phyloP scores from a whole-genome alignment of 2,797 vertebrate species.

The Malacoraja senta region DNA sequence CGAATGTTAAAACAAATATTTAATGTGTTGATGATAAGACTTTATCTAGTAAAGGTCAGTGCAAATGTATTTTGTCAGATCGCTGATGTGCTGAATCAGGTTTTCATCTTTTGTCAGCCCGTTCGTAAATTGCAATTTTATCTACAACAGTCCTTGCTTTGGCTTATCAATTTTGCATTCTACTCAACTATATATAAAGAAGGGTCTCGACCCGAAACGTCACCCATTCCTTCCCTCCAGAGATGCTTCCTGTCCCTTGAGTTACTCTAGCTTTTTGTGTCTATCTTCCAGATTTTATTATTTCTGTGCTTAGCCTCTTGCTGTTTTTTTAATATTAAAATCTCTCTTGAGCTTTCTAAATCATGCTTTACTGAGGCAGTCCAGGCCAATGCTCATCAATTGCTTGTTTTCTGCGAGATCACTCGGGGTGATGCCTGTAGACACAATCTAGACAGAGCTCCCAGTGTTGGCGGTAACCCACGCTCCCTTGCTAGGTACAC shows the following conservation, averaged over 20 bases:
- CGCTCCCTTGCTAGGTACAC: no score
- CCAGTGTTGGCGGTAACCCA: no score
- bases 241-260: no score
- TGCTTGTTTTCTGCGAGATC: not conserved
- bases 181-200: not conserved
- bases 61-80: constrained; percentile 4
- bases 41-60: constrained; percentile 2
- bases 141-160: not conserved
- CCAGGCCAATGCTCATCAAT: not conserved
- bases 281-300: not conserved
- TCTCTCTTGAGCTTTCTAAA: not conserved
- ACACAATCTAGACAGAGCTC: not conserved
- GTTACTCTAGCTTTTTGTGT: no score
- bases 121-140: not conserved
- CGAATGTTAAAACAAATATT: no score
- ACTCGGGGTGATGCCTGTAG: not conserved
- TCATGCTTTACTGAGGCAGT: not conserved
- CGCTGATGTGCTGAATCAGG: not conserved
- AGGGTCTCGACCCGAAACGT: no score
- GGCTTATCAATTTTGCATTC: not conserved
- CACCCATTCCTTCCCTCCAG: no score
- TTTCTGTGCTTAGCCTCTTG: not conserved
- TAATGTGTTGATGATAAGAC: not conserved
- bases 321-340: not conserved
- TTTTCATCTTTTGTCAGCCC: not conserved